Percentiles rank a stretch among this genome's conserved stretches.
These are phyloP conservation scores for Heloderma charlesbogerti DNA, from an alignment of 2,113 vertebrate species.

Conservation along the genomic window DNA sequence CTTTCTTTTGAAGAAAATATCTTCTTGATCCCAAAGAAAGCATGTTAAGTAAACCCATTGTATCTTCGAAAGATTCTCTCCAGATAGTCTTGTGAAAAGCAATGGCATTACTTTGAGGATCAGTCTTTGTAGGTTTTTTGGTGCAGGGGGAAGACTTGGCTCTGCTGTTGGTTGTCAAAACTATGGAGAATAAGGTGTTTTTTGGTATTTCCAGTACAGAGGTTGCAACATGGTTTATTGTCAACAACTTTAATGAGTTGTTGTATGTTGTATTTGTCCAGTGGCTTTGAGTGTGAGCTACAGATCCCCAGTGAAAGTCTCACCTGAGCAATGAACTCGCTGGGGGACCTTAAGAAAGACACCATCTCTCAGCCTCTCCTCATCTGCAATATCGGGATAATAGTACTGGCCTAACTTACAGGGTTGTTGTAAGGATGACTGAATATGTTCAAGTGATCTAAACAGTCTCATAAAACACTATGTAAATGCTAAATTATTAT, in stretches of 20 bases:
- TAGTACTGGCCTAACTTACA: background rate
- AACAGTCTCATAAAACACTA: too few relatives aligned
- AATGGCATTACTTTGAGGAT: background rate
- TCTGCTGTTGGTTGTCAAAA: background rate
- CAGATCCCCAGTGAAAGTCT: background rate
- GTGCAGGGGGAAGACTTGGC: background rate
- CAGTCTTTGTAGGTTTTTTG: too few relatives aligned
- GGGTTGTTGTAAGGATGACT: background rate
- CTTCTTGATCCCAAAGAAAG: background rate
- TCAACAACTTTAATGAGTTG: background rate
- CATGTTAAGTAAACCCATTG: too few relatives aligned
- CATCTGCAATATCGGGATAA: background rate
- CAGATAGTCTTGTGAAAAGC: background rate
- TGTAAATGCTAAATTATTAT: background rate
- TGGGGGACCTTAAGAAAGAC: background rate
- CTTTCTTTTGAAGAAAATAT: background rate
- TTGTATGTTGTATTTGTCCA: background rate
- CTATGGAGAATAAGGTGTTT: background rate
- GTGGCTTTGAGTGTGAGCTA: background rate
- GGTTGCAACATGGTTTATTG: background rate
- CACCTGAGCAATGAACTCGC: background rate
- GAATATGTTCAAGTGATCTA: background rate
- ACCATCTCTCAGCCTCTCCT: background rate
- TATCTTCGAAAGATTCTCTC: background rate
- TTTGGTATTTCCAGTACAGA: background rate